These are phyloP conservation scores for Smutsia gigantea DNA, from an alignment of 2,797 vertebrate species.

Conservation along the genomic window DNA sequence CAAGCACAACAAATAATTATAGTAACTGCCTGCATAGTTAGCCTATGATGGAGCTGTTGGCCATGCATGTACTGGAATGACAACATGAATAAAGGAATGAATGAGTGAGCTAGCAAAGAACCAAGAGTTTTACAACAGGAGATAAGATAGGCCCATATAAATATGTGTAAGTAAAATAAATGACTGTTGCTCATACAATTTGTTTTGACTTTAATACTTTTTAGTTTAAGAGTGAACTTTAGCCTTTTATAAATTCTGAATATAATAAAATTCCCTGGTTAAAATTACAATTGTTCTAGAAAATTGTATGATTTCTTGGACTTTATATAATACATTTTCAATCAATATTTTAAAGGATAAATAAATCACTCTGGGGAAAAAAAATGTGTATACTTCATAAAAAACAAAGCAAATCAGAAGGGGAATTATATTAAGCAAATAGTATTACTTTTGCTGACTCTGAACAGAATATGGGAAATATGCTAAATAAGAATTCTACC, in stretches of 20 bases:
- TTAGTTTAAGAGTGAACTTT: not conserved
- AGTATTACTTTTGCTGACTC: not conserved
- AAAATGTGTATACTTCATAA: not conserved
- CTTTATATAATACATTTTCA: not conserved
- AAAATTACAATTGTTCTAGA: not conserved
- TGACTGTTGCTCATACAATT: not conserved
- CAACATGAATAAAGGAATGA: not conserved
- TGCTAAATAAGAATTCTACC: not conserved
- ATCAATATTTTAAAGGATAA: slow-evolving; percentile 38
- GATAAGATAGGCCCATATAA: not conserved
- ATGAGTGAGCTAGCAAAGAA: not conserved
- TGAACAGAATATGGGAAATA: not conserved
- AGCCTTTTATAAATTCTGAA: not conserved
- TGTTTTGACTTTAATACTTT: not conserved
- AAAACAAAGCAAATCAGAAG: not conserved
- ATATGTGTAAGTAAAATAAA: not conserved
- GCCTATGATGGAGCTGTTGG: not conserved
- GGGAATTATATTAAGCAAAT: not conserved
- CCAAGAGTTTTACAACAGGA: not conserved
- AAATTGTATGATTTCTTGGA: not conserved
- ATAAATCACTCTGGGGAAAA: not conserved
- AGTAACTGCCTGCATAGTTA: not conserved
- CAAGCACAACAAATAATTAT: not conserved
- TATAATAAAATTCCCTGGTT: not conserved
- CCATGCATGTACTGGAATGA: not conserved